Evolutionary conservation across 2,797 vertebrate genomes (phyloP).

Genomic region (Enteromius anoplus): DNA sequence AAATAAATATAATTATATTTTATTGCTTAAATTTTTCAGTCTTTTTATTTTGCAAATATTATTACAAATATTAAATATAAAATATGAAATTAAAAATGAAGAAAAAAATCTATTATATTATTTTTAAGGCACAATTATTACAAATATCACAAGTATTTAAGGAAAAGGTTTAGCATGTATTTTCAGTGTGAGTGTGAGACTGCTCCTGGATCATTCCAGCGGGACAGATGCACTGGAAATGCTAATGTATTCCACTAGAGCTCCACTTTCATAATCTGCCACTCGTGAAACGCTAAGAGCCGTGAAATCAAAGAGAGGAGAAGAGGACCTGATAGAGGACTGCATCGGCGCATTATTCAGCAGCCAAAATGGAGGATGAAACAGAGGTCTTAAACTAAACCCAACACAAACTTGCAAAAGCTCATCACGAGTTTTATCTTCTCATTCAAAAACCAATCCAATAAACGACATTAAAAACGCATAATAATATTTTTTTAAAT

Average conservation of each 20-base stretch:
- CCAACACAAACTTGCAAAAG: not conserved
- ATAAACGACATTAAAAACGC: not conserved
- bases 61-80: no score
- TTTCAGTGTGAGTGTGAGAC: not conserved
- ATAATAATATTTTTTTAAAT: not conserved
- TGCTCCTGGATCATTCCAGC: not conserved
- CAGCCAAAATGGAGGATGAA: slow-evolving; percentile 13
- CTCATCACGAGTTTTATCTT: not conserved
- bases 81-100: no score
- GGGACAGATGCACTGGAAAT: not conserved
- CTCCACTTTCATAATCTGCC: not conserved
- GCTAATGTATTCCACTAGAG: slow-evolving; percentile 13
- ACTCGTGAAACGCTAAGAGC: not conserved
- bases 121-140: not conserved
- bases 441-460: not conserved
- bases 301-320: not conserved
- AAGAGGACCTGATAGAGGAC: slow-evolving; percentile 25
- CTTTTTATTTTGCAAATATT: no score
- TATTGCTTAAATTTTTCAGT: no score
- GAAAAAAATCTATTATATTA: not conserved
- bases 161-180: not conserved
- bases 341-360: not conserved
- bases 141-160: not conserved
- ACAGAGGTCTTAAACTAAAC: not conserved
- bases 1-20: no score